Conservation (phyloP, 1,140 invertebrate species). For the honey bee (Apis mellifera) region Amel_HAv3.1 CM009941.2:1760001-1760500, state of each 20-base stretch:
- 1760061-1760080: constrained; percentile 44
- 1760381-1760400: not conserved
- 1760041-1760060: constrained; percentile 45
- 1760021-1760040: constrained; percentile 21
- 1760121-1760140: constrained; percentile 7
- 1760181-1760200: not conserved
- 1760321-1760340: not conserved
- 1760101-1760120: not conserved
- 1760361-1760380: not conserved
- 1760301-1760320: not conserved
- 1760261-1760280: no score
- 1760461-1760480: not conserved
- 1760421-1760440: constrained; percentile 17
- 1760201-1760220: not conserved
- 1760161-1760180: constrained; percentile 1
- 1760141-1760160: constrained; percentile 4
- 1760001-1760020: constrained; percentile 28
- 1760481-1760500: not conserved
- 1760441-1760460: constrained; percentile 13
- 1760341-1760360: no score
- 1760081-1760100: constrained; percentile 45
- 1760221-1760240: not conserved
- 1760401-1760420: not conserved
- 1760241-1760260: not conserved
- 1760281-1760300: no score